phyloP scores from a whole-genome alignment of 2,113 vertebrate genomes.

The Hemiprocne comata region DNA sequence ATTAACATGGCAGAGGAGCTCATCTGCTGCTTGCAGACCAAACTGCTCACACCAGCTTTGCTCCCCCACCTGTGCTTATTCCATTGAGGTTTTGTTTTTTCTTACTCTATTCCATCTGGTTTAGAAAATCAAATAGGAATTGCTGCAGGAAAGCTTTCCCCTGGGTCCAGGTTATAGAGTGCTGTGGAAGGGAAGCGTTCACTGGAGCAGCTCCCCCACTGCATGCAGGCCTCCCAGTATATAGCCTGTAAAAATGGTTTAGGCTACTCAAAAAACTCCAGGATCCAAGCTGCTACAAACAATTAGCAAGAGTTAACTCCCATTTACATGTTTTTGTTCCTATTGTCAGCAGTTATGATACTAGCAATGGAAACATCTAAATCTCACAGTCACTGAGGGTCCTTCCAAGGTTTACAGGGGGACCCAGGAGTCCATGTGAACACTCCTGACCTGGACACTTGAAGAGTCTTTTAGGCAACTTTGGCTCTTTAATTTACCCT shows the following conservation, averaged over 20 bases:
- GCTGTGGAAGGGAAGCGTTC: rapidly evolving
- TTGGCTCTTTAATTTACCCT: background rate
- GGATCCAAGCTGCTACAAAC: background rate
- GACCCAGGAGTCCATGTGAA: rapidly evolving
- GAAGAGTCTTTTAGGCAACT: background rate
- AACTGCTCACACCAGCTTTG: background rate
- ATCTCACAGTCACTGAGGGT: background rate
- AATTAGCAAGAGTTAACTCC: background rate
- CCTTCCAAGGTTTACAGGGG: too few species aligned
- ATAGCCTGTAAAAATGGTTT: background rate
- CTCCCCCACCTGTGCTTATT: background rate
- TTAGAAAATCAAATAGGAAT: background rate
- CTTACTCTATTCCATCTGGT: background rate
- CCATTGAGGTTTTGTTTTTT: background rate
- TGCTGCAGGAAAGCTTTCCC: background rate
- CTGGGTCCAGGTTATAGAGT: rapidly evolving
- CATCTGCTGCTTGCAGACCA: background rate
- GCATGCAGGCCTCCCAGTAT: background rate
- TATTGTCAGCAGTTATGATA: background rate
- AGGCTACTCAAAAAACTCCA: background rate
- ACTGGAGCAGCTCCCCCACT: background rate
- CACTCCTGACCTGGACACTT: background rate
- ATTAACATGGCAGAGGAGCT: background rate
- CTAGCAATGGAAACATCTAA: background rate
- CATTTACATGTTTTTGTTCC: background rate